Base-by-base conservation (phyloP, 64 coral and sea anemone genomes). In the Platygyra sinensis region DNA sequence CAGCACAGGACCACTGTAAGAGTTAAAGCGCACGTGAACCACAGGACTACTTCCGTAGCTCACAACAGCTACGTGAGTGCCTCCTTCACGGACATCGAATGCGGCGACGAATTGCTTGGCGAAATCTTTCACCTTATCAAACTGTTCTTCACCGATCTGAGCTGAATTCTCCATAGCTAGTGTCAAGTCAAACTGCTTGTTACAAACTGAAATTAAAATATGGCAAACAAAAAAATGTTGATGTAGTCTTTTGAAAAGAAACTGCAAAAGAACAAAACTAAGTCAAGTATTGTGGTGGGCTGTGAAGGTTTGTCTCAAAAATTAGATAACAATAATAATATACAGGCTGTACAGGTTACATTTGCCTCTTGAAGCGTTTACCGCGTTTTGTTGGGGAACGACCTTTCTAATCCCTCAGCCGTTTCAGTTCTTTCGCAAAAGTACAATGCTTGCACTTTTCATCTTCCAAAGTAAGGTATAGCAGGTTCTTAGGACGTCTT, bases 131-230 rank as follows among this genome's bases (percentile, higher is more conserved):
- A 87, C 49, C 63, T 92, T 72, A 5, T 79, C 49, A 39, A 92
- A 79, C 57, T 87, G 30, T 12, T 20, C 73, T 67, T 73, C 30
- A 30, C 81, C 82, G 51, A 92, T 29, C 10, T 50, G 20, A 17
- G 73, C 82, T 4, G 90, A 92, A 60, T 79, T 87, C 52, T 92
- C 90, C 11, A 92, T 87, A 4, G 79, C 57, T 51, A 92, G 18
- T 14, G 90, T 87, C 62, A 92, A 72, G 39, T 92, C 90, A 52
- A 87, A 92, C 10, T 72, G 75, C 22, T 86, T 77, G 51, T 50
- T 24, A 75, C 90, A 92, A 78, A 77, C 90, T 92, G 74, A 72
- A 72, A 76, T 10, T 92, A 62, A 72, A 72, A 76, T 10, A 24
- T 71, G 55, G 64, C 60, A 62, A 61, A 31, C 4, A 33, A 20